These are phyloP conservation scores for Lasioglossum marginatum DNA, from an alignment of 2,888 invertebrate species.

Conservation along the genomic window DNA sequence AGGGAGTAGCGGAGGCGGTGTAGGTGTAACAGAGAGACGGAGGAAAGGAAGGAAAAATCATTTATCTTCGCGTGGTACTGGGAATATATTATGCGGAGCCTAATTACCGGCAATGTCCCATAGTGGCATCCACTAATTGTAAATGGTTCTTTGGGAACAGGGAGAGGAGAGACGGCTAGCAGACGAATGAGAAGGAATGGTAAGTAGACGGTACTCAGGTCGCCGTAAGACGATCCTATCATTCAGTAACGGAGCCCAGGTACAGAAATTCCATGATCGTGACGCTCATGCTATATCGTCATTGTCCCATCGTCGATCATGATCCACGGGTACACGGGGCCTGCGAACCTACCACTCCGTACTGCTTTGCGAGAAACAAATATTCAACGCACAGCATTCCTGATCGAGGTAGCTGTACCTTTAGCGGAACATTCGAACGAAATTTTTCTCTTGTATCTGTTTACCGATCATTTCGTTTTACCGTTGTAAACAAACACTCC, in stretches of 20 bases:
- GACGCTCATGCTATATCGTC: conserved; percentile 73
- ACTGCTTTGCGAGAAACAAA: conserved; percentile 52
- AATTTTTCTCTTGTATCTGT: not conserved
- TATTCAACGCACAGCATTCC: conserved; percentile 52
- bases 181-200: conserved; percentile 53
- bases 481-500: not conserved
- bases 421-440: conserved; percentile 58
- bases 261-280: conserved; percentile 82
- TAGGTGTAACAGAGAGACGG: not conserved
- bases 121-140: conserved; percentile 66
- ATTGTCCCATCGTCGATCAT: conserved; percentile 75
- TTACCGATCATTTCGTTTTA: not conserved
- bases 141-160: conserved; percentile 58
- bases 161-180: conserved; percentile 3
- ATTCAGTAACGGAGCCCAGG: conserved; percentile 81
- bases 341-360: conserved; percentile 44
- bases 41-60: conserved; percentile 24
- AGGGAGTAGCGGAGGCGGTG: not conserved
- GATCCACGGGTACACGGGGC: conserved; percentile 70
- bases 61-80: conserved; percentile 36
- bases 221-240: conserved; percentile 80
- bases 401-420: conserved; percentile 61
- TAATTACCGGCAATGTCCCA: conserved; percentile 59
- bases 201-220: conserved; percentile 57
- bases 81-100: conserved; percentile 59